phyloP scores from a whole-genome alignment of 2,888 invertebrate genomes.

The Epinotia demarniana region DNA sequence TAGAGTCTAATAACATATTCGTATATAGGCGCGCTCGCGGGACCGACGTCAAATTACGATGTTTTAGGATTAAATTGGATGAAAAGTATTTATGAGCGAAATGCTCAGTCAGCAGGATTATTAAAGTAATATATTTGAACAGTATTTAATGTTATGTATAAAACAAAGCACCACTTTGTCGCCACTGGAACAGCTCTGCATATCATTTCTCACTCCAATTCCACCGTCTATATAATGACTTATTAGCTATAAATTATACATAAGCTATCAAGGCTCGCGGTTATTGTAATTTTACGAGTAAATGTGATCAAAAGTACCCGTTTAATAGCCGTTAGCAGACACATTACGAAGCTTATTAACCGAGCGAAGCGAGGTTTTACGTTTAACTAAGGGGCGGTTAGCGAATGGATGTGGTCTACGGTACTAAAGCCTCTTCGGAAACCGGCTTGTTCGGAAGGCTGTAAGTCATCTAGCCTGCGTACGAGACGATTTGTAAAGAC shows the following conservation, averaged over 20 bases:
- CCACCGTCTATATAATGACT: constrained; percentile 18
- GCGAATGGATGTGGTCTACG: too few species aligned
- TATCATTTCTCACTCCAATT: constrained; percentile 43
- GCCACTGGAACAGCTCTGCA: constrained; percentile 7
- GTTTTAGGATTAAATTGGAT: not conserved
- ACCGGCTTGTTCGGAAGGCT: too few species aligned
- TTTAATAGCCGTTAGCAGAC: too few species aligned
- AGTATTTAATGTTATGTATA: constrained; percentile 18
- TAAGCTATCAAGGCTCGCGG: too few species aligned
- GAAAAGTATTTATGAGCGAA: not conserved
- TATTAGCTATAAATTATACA: constrained; percentile 22
- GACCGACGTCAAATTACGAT: not conserved
- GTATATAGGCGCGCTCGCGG: not conserved
- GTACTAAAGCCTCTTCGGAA: too few species aligned
- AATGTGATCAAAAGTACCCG: not conserved
- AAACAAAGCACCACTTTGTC: constrained; percentile 25
- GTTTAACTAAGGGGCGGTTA: too few species aligned
- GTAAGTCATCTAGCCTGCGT: too few species aligned
- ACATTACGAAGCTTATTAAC: too few species aligned
- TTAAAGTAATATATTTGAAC: not conserved
- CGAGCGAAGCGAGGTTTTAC: too few species aligned
- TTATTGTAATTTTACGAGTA: not conserved
- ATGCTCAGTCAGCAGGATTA: not conserved
- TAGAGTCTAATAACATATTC: not conserved
- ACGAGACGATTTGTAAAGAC: too few species aligned